Evolutionary conservation across 2,113 vertebrate species (phyloP).

Genomic region (Oostethus manadensis): DNA sequence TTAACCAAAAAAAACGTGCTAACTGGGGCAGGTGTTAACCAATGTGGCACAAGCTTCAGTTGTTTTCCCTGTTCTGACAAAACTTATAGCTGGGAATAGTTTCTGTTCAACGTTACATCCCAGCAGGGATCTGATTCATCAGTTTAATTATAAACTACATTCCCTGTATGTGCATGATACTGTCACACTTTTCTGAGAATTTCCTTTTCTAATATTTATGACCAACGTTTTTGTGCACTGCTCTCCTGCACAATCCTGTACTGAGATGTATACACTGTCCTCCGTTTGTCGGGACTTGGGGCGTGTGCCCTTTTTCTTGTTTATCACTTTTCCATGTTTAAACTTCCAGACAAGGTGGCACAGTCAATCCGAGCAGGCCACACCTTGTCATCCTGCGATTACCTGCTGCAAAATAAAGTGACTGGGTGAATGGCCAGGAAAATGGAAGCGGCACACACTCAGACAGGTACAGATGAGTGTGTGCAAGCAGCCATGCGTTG

Average conservation of each 20-base stretch:
- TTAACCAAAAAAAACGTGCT: too few relatives aligned
- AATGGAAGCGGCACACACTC: constrained; percentile 20
- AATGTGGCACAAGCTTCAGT: too few relatives aligned
- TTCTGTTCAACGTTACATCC: background rate
- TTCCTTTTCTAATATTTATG: constrained; percentile 62
- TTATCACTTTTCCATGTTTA: constrained; percentile 52
- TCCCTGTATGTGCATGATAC: constrained; percentile 4
- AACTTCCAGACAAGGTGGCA: constrained; percentile 28
- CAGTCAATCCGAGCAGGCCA: constrained; percentile 46
- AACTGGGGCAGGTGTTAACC: too few relatives aligned
- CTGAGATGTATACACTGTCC: constrained; percentile 2
- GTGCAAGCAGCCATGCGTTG: constrained; percentile 21
- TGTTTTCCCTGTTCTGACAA: background rate
- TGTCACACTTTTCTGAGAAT: constrained; percentile 27
- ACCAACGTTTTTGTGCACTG: constrained; percentile 24
- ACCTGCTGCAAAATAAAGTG: constrained; percentile 50
- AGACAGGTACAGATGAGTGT: background rate
- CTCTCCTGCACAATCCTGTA: background rate
- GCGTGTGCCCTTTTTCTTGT: constrained; percentile 40
- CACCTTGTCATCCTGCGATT: constrained; percentile 51
- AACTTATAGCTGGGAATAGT: background rate
- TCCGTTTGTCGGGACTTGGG: constrained; percentile 4
- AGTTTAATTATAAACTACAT: background rate
- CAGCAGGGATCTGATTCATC: background rate
- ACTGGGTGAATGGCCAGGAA: constrained; percentile 29